Base-by-base conservation (phyloP, 2,888 invertebrate genomes). In the Nymphalis polychloros region DNA sequence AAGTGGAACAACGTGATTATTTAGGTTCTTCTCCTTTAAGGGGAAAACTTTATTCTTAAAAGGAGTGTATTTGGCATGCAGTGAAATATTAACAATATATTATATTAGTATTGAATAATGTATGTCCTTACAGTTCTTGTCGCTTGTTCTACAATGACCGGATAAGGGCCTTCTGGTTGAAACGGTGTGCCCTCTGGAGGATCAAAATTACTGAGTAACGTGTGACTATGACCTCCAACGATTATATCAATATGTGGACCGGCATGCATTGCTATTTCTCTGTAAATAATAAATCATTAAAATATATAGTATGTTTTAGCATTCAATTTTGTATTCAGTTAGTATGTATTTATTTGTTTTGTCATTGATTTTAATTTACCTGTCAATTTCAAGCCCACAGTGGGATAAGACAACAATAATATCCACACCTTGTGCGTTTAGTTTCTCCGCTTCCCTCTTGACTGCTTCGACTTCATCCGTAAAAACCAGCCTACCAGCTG, bases 371-470 rank as follows among this genome's bases (percentile, higher is more conserved):
- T 31, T 23, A 19, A 57, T 53, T 72, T 80, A 93, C 90, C 93
- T 88, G 76, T 96, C 96, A 23, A 94, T 93, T 2, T 94, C 93
- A 59, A 96, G 92, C 1, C 97, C 97, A 72, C 96, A 95, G 81
- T 98, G 97, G 0, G 97, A 97, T 20, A 97, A 83, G 3, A 96
- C 97, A 62, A 98, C 94, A 66, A 97, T 96, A 35, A 97, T 96
- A 72, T 96, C 93, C 0, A 96, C 94, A 0, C 95, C 95, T 74
- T 95, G 88, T 10, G 87, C 89, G 46, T 93, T 89, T 2, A 97
- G 80, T 75, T 93, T 93, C 71, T 93, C 89, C 0, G 96, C 95
- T 89, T 97, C 96, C 52, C 84, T 86, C 72, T 92, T 94, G 0
- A 97, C 94, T 1, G 95, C 85, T 72, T 93, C 93, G 10, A 95